phyloP scores from a whole-genome alignment of 2,888 invertebrate species.

The Lottia gigantea region DNA sequence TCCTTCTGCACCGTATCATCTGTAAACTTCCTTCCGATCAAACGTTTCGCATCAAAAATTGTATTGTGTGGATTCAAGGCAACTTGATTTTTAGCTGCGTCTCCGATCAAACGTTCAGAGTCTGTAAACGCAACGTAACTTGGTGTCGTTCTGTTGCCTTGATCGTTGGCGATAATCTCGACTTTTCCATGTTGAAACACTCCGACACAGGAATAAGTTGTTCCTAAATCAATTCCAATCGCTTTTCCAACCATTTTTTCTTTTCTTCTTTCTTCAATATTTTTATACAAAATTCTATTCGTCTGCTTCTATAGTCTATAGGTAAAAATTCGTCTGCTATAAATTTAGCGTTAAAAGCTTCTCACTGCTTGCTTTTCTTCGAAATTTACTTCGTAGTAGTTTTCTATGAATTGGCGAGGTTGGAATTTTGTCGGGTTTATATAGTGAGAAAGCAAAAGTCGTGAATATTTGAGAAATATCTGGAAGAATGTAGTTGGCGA shows the following conservation, averaged over 20 bases:
- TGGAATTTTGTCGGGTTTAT: background rate
- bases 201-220: slow-evolving; percentile 77
- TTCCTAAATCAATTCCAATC: slow-evolving; percentile 90
- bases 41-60: slow-evolving; percentile 69
- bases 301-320: too few species aligned
- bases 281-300: too few species aligned
- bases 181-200: slow-evolving; percentile 69
- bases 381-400: too few species aligned
- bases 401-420: too few species aligned
- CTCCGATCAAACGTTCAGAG: slow-evolving; percentile 68
- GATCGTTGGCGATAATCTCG: slow-evolving; percentile 70
- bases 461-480: background rate
- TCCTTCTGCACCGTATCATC: slow-evolving; percentile 54
- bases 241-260: slow-evolving; percentile 49
- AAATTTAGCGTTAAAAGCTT: too few species aligned
- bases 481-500: background rate
- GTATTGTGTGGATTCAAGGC: slow-evolving; percentile 81
- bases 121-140: slow-evolving; percentile 79
- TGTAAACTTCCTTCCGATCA: slow-evolving; percentile 56
- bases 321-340: too few species aligned
- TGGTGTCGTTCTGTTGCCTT: slow-evolving; percentile 78
- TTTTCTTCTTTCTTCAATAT: too few species aligned
- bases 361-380: too few species aligned
- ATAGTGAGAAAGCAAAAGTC: background rate
- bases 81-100: slow-evolving; percentile 70